Base-by-base conservation (phyloP, 2,888 invertebrate species). In the Orthonychiurus folsomi region DNA sequence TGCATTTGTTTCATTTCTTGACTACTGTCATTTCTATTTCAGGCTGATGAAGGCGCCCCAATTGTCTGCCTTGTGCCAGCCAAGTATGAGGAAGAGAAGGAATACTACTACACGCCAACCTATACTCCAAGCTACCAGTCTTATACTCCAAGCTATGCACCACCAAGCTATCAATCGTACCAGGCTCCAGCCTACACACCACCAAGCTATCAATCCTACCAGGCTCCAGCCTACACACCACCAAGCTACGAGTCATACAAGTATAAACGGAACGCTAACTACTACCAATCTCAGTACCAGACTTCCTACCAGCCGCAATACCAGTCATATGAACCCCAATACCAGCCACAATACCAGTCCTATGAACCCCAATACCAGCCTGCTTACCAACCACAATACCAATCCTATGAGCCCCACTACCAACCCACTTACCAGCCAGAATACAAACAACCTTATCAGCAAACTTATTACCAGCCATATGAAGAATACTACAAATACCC, bases 31-130 rank as follows among this genome's bases (percentile, higher is more conserved):
- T n/a, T 58, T 48, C 20, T 37, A n/a, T 59, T 50, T 12, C 58
- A 72, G 72, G 72, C 72, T 56, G 72, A 72, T 60, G 60, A 68
- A 21, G 72, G 72, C 25, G 63, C 69, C 25, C 69, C 72, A 9
- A 68, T 72, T 56, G 69, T 71, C 67, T 72, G 72, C 50, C 63
- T 68, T 62, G 70, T 72, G 2, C 66, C 68, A 37, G 67, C 65
- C 26, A 67, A 66, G 15, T 71, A 69, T 58, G 69, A 65, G 55
- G 69, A 72, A 50, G 70, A 72, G 50, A 63, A 69, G 63, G 69
- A 56, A 65, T 69, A 54, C 59, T 25, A 23, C 15, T 62, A 62
- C 58, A 58, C 25, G 15, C 66, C 58, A 20, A n/a, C n/a, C n/a
- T n/a, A n/a, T n/a, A n/a, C n/a, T n/a, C 55, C 52, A 54, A 15